Evolutionary conservation across 2,113 vertebrate species (phyloP), one percentile per base, ranked within the genome.

Genomic region (Myotis davidii): DNA sequence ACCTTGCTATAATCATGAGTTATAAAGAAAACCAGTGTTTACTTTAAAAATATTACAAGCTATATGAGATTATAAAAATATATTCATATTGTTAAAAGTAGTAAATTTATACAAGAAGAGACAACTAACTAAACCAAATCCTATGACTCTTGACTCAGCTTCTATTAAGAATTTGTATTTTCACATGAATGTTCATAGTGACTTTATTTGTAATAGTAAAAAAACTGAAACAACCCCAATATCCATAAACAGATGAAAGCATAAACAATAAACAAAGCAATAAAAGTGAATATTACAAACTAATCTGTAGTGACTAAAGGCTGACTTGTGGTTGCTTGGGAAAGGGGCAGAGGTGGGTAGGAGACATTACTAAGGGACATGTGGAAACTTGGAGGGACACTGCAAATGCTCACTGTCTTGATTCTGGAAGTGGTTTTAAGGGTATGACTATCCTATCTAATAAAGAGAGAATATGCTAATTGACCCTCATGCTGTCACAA

Each of bases 41-140:
- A 85, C 9, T 42, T 88, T 78, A 34, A 74, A 91, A 86, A 78
- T 76, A 81, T 39, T 5, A 73, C 52, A 39, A 94, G 21, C n/a
- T 74, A 10, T 81, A 70, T 39, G 9, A 50, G 14, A 88, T 84
- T n/a, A 61, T 12, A 90, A 93, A 88, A 79, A 65, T 61, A 73
- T 56, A 32, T 78, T 88, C 9, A 79, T 4, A 67, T 45, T 59
- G 54, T 59, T 94, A 56, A 65, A 96, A 61, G 74, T 0, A 84
- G 20, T 25, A 91, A 88, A 45, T 10, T 29, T 83, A 64, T 6
- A 54, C 42, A 87, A 72, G 34, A 67, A 17, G 34, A 79, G 16
- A 79, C 17, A 94, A 74, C 25, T 90, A 90, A 39, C 14, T 52
- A 93, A 90, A 77, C n/a, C 32, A 88, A 48, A 77, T 42, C 16